Conservation (phyloP, 2,888 invertebrate species). For the Athetis lepigone region DNA sequence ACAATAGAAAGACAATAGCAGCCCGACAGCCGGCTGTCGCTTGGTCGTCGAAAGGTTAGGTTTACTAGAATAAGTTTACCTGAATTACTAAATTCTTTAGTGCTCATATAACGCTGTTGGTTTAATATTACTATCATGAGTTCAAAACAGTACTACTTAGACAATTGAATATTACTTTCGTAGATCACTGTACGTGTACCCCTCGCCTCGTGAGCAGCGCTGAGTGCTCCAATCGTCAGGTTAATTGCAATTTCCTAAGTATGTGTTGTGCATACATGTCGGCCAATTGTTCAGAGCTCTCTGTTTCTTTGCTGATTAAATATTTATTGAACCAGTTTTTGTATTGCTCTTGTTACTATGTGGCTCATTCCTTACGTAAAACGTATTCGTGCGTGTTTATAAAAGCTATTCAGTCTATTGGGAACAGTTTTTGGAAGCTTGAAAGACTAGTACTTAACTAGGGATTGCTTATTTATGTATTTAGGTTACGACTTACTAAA, state of each 20-base stretch:
- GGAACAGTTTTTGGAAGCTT: too few relatives aligned
- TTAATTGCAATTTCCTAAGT: conserved; percentile 58
- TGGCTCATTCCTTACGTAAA: background rate
- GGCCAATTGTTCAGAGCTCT: conserved; percentile 14
- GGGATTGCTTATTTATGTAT: too few relatives aligned
- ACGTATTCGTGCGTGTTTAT: background rate
- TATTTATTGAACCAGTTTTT: conserved; percentile 19
- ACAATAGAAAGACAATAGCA: too few relatives aligned
- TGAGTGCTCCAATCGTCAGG: conserved; percentile 36
- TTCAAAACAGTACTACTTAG: too few relatives aligned
- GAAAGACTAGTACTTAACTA: too few relatives aligned
- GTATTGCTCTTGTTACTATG: background rate
- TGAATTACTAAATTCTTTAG: too few relatives aligned
- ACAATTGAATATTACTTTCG: conserved; percentile 15
- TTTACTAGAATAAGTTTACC: too few relatives aligned
- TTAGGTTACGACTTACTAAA: too few relatives aligned
- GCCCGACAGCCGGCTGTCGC: too few relatives aligned
- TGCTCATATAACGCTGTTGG: too few relatives aligned
- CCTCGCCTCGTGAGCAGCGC: conserved; percentile 25
- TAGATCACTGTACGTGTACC: conserved; percentile 13
- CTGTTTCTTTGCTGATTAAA: conserved; percentile 21
- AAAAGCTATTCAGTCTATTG: background rate
- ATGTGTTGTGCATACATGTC: conserved; percentile 26
- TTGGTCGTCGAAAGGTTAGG: too few relatives aligned
- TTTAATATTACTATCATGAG: too few relatives aligned